A percentile compares a stretch with the other conserved stretches of the same genome.
phyloP scores from a whole-genome alignment of 2,797 vertebrate genomes.

The Macroramphosus scolopax region DNA sequence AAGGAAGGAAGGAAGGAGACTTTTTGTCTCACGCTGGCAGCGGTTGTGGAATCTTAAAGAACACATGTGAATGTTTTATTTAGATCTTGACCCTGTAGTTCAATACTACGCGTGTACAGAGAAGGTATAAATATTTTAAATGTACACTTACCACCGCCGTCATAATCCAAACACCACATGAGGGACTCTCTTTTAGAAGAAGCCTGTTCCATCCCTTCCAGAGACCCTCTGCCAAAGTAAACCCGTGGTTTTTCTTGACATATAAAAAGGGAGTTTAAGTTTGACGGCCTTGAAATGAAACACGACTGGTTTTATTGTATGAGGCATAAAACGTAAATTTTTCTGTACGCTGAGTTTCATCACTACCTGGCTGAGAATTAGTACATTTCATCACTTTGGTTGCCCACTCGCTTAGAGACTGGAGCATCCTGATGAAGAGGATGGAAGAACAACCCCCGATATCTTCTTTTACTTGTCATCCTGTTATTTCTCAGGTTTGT shows the following conservation, averaged over 20 bases:
- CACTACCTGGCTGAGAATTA: slow-evolving; percentile 24
- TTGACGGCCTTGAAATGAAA: slow-evolving; percentile 27
- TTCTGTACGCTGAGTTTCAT: slow-evolving; percentile 34
- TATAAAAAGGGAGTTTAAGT: slow-evolving; percentile 6
- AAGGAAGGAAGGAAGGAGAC: too few species aligned
- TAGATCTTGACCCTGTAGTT: too few species aligned
- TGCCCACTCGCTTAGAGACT: slow-evolving; percentile 23
- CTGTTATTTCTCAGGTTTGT: not conserved
- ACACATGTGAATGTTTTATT: too few species aligned
- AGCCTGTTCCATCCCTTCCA: slow-evolving; percentile 4
- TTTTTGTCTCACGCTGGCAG: too few species aligned
- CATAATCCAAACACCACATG: too few species aligned
- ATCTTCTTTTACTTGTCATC: slow-evolving; percentile 14
- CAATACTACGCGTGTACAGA: too few species aligned
- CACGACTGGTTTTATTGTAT: slow-evolving; percentile 16
- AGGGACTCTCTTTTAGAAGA: not conserved
- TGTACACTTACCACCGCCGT: too few species aligned
- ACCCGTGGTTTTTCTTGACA: not conserved
- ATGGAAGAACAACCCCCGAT: slow-evolving; percentile 3
- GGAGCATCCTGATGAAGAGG: slow-evolving; percentile 9
- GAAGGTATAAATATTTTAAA: too few species aligned
- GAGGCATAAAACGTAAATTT: not conserved
- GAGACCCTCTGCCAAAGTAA: too few species aligned
- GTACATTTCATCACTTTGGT: slow-evolving; percentile 23
- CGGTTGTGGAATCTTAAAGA: too few species aligned